These are phyloP conservation scores for Cantharis flavilabris DNA, from an alignment of 2,888 invertebrate species.

Conservation along the genomic window DNA sequence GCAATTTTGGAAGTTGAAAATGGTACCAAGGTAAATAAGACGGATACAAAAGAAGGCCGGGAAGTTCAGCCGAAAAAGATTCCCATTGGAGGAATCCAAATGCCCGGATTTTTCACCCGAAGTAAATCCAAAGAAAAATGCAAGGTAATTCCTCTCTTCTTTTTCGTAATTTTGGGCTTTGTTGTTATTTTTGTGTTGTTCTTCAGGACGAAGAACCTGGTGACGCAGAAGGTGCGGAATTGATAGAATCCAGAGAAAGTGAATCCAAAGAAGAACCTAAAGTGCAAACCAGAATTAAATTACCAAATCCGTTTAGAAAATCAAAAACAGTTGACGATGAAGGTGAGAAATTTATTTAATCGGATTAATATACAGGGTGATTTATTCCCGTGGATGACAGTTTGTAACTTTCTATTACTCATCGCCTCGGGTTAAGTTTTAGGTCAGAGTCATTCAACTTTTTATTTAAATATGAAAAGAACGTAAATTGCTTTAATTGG, in stretches of 20 bases:
- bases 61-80: slow-evolving; percentile 82
- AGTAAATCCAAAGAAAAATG: slow-evolving; percentile 75
- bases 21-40: slow-evolving; percentile 61
- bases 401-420: neutral
- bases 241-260: slow-evolving; percentile 45
- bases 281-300: slow-evolving; percentile 54
- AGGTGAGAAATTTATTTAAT: slow-evolving; percentile 28
- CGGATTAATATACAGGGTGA: neutral
- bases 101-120: slow-evolving; percentile 83
- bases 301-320: slow-evolving; percentile 63
- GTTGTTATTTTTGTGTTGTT: neutral
- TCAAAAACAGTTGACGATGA: slow-evolving; percentile 48
- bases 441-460: neutral
- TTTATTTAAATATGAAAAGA: neutral
- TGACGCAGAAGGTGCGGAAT: slow-evolving; percentile 53
- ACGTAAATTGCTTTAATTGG: neutral
- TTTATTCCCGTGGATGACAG: neutral
- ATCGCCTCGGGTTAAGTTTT: neutral
- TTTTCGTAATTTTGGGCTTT: neutral
- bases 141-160: slow-evolving; percentile 59
- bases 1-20: slow-evolving; percentile 53
- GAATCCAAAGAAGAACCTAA: slow-evolving; percentile 48
- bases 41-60: slow-evolving; percentile 68
- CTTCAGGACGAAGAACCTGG: slow-evolving; percentile 53
- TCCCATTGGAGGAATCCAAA: slow-evolving; percentile 85